These are phyloP conservation scores for Turnix velox DNA, from an alignment of 2,113 vertebrate species.

Conservation along the genomic window DNA sequence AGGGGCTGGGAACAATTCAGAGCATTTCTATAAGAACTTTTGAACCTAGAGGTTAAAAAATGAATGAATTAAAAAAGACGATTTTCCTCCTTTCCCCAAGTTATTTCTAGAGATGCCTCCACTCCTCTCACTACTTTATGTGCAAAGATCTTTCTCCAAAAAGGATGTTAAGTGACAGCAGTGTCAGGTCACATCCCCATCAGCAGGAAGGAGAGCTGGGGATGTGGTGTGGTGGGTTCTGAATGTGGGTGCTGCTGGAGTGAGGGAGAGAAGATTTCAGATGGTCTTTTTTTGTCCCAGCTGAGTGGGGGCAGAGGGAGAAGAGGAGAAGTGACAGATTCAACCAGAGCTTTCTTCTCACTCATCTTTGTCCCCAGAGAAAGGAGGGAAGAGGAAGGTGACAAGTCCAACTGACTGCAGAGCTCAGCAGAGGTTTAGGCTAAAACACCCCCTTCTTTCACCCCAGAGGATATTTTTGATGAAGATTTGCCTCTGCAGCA, in stretches of 20 bases:
- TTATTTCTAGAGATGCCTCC: background rate
- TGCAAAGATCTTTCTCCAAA: background rate
- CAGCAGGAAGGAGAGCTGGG: fast-evolving
- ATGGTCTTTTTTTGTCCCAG: background rate
- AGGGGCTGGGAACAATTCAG: background rate
- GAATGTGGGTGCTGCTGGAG: background rate
- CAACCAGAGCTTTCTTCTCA: background rate
- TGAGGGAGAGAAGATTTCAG: background rate
- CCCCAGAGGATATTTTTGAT: fast-evolving
- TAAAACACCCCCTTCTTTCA: background rate
- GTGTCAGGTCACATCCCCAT: background rate
- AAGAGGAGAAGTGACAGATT: background rate
- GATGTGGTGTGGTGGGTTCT: fast-evolving
- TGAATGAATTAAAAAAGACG: background rate
- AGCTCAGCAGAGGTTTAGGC: background rate
- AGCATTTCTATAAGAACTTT: background rate
- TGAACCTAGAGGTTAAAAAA: background rate
- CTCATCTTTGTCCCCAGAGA: slow-evolving; percentile 6
- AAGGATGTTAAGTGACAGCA: fast-evolving
- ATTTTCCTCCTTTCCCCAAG: background rate
- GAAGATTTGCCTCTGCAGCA: background rate
- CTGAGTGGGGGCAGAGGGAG: background rate
- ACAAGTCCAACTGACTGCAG: background rate
- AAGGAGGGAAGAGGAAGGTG: background rate
- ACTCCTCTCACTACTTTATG: fast-evolving